phyloP scores from a whole-genome alignment of 2,888 invertebrate genomes.

The Cheilosia soror region DNA sequence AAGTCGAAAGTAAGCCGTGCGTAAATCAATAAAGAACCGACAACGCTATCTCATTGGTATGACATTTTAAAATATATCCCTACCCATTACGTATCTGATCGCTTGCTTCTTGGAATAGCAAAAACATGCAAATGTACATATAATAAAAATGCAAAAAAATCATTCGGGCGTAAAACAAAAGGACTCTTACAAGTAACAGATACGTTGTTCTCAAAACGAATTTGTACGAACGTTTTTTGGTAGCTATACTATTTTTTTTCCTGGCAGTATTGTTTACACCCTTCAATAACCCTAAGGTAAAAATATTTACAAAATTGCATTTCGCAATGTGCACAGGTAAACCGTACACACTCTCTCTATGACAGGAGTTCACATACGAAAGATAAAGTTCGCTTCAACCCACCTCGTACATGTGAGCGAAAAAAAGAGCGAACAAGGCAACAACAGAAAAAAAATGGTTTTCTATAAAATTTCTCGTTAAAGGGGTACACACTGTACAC shows the following conservation, averaged over 20 bases:
- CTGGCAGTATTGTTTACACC: constrained; percentile 3
- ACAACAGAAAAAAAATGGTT: background rate
- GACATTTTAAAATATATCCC: too few relatives aligned
- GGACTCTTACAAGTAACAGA: background rate
- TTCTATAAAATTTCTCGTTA: background rate
- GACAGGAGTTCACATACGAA: constrained; percentile 4
- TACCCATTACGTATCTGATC: too few relatives aligned
- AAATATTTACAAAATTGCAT: constrained; percentile 23
- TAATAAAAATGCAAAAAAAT: too few relatives aligned
- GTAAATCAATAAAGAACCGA: too few relatives aligned
- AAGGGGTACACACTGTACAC: background rate
- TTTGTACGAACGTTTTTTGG: constrained; percentile 16
- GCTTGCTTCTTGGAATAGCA: too few relatives aligned
- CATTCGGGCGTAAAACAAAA: background rate
- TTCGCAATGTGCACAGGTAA: background rate
- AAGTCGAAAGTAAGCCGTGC: too few relatives aligned
- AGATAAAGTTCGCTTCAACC: constrained; percentile 1
- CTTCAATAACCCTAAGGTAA: background rate
- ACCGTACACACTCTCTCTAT: background rate
- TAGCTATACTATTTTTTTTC: background rate
- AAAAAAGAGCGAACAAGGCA: background rate
- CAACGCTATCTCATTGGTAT: too few relatives aligned
- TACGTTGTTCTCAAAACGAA: constrained; percentile 1
- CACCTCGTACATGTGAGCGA: background rate
- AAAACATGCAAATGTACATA: too few relatives aligned